A percentile compares a stretch with the other conserved stretches of the same genome.
These are phyloP conservation scores for Aurelia sp. DNA, from an alignment of 30 jellyfish, hydroid and myxozoan species.

Conservation along the genomic window DNA sequence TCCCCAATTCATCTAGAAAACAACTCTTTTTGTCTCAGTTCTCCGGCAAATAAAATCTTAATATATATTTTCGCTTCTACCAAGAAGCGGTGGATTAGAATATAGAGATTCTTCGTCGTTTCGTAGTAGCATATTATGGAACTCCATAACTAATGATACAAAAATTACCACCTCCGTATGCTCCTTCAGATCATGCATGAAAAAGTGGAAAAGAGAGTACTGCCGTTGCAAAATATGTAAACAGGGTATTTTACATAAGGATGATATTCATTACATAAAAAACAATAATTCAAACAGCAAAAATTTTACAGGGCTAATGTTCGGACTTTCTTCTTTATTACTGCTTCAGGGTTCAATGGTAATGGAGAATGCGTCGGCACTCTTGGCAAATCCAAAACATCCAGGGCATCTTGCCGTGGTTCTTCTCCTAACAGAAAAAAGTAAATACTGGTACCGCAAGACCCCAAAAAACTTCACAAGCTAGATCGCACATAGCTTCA, in stretches of 20 bases:
- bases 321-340: not conserved
- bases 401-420: not conserved
- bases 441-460: too few relatives aligned
- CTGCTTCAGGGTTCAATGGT: not conserved
- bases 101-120: too few relatives aligned
- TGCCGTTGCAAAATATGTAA: not conserved
- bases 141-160: too few relatives aligned
- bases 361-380: conserved; percentile 16
- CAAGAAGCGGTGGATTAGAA: too few relatives aligned
- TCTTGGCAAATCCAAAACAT: conserved; percentile 13
- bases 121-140: too few relatives aligned
- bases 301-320: not conserved
- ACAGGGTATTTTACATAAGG: too few relatives aligned
- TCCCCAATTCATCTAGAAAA: too few relatives aligned
- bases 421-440: not conserved
- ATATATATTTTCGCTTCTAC: too few relatives aligned
- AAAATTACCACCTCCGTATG: not conserved
- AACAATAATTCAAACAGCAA: not conserved
- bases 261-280: not conserved
- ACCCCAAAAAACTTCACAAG: too few relatives aligned
- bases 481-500: too few relatives aligned
- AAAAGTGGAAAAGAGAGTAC: not conserved
- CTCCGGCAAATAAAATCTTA: too few relatives aligned
- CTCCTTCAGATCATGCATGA: not conserved
- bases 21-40: too few relatives aligned